A percentile compares a stretch with the other conserved stretches of the same genome.
Conservation (phyloP, 2,113 vertebrate species). For the Crotalus tigris region DNA sequence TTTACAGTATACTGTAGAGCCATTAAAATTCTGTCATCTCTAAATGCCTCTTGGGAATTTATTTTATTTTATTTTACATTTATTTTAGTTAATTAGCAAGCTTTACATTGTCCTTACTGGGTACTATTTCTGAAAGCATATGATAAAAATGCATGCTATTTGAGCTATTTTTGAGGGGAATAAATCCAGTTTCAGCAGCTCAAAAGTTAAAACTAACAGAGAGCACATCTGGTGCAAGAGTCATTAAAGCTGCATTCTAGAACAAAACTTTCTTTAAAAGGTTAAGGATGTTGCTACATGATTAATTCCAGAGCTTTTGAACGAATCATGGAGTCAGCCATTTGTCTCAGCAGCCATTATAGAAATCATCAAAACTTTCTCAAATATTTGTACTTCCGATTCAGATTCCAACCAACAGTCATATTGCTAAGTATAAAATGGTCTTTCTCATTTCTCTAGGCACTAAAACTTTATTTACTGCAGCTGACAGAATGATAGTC, state of each 20-base stretch:
- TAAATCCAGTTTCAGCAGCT: background rate
- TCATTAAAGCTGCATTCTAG: constrained; percentile 2
- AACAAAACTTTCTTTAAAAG: constrained; percentile 3
- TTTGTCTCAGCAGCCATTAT: background rate
- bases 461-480: background rate
- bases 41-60: background rate
- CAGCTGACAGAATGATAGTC: background rate
- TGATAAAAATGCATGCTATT: background rate
- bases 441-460: background rate
- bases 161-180: background rate
- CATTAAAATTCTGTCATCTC: background rate
- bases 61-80: background rate
- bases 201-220: background rate
- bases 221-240: background rate
- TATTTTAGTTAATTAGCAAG: background rate
- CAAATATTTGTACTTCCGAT: background rate
- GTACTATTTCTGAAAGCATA: background rate
- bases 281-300: background rate
- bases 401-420: background rate
- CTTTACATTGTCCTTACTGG: background rate
- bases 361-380: background rate
- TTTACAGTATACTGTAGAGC: background rate
- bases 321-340: background rate
- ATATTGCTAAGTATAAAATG: background rate
- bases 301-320: constrained; percentile 1